Evolutionary conservation across 2,888 invertebrate species (phyloP).

Genomic region (Cinara cedri): DNA sequence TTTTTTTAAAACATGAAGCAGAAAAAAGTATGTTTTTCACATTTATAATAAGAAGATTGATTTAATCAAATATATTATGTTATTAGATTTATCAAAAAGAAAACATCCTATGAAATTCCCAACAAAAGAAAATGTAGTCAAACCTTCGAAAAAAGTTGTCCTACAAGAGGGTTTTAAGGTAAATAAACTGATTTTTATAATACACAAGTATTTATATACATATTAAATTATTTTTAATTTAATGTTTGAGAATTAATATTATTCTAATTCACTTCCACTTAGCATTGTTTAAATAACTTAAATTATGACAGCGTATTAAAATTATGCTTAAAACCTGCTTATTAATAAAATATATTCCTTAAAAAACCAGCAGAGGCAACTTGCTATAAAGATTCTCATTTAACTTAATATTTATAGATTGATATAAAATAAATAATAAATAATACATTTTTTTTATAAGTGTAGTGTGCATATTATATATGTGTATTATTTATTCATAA

Average conservation of each 20-base stretch:
- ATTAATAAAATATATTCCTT: too few species aligned
- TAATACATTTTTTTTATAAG: too few species aligned
- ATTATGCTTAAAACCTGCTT: neutral
- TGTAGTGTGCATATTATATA: too few species aligned
- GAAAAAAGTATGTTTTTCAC: conserved; percentile 57
- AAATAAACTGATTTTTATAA: neutral
- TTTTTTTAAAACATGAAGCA: conserved; percentile 63
- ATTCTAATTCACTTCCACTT: too few species aligned
- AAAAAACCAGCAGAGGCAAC: too few species aligned
- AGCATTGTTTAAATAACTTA: neutral
- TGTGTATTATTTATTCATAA: too few species aligned
- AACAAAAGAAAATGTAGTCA: neutral
- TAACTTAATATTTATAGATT: too few species aligned
- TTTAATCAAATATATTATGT: neutral
- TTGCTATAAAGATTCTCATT: too few species aligned
- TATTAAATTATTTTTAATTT: neutral
- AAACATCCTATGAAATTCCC: neutral
- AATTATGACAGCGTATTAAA: neutral
- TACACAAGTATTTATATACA: neutral
- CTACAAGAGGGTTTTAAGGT: conserved; percentile 28
- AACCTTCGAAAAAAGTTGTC: conserved; percentile 28
- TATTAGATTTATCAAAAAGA: neutral
- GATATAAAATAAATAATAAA: too few species aligned
- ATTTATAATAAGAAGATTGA: neutral
- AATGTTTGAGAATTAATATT: too few species aligned